Evolutionary conservation across 2,113 vertebrate species (phyloP), one percentile per base, ranked within the genome.

Genomic region (Peromyscus californicus): DNA sequence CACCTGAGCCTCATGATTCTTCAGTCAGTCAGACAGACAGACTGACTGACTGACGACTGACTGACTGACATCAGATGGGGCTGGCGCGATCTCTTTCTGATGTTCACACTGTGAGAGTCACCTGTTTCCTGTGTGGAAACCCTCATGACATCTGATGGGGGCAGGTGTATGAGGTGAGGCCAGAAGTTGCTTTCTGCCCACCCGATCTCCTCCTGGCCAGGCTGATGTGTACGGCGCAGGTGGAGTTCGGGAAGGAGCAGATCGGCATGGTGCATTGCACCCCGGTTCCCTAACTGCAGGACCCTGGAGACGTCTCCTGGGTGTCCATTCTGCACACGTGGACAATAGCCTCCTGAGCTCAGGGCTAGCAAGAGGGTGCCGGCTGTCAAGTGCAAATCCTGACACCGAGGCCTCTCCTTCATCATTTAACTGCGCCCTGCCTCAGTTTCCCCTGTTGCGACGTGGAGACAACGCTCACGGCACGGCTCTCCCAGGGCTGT

Each of bases 361-460:
- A 21, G 31, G 4, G 3, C 4, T 13, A 48, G 21, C 4, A 5
- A 16, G 31, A 22, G 12, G 2, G 7, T 1, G 51, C 45, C 8
- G 0, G 33, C 10, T 17, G 8, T 45, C 16, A 42, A 63, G 51
- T 91, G 57, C 7, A 22, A 48, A 17, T 80, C n/a, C 17, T 0
- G 7, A n/a, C 19, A 59, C 3, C 0, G 22, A 10, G 54, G 82
- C 76, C 15, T 26, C 7, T 0, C 22, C 13, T 2, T 24, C 5
- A 0, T 8, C 1, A 0, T 10, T 33, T 39, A 33, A 15, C 39
- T 5, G 8, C 31, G 45, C 22, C 0, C 17, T 88, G 90, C 93
- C 98, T 97, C 95, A 3, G 90, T 94, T 93, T 96, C 90, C 90
- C 79, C 67, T 0, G 3, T 57, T 88, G 78, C 29, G 24, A 29